These are phyloP conservation scores for Amaurobius ferox DNA, from an alignment of 2,888 invertebrate species.

Conservation along the genomic window DNA sequence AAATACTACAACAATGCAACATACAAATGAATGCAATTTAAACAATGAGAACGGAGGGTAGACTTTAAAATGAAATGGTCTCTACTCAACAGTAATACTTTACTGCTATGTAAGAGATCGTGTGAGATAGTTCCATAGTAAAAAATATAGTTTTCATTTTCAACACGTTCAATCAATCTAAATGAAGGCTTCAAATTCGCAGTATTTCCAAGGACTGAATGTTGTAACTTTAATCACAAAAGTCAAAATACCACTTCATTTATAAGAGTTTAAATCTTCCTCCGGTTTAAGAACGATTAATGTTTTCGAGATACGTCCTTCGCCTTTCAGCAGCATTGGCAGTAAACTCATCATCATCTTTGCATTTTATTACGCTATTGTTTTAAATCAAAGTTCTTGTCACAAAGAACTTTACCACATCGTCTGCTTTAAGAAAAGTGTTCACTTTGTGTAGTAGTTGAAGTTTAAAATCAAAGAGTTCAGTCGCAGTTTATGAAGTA, in stretches of 20 bases:
- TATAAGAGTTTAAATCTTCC: too few species aligned
- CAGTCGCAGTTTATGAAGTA: background rate
- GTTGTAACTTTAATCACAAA: background rate
- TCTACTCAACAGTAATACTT: background rate
- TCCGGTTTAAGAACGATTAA: too few species aligned
- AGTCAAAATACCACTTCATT: too few species aligned
- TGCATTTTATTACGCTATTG: too few species aligned
- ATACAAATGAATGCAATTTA: background rate
- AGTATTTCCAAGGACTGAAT: background rate
- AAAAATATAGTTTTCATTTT: constrained; percentile 11
- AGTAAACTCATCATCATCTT: too few species aligned
- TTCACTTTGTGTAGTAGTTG: background rate
- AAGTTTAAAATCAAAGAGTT: background rate
- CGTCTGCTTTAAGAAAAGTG: background rate
- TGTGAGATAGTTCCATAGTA: background rate
- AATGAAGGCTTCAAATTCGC: background rate
- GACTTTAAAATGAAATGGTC: background rate
- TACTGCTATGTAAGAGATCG: background rate
- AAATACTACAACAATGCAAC: background rate
- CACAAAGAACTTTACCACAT: background rate
- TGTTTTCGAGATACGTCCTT: too few species aligned
- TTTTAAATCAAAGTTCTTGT: background rate
- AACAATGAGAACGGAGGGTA: background rate
- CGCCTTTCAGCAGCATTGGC: too few species aligned
- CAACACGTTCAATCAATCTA: background rate